Conservation (phyloP, 2,797 vertebrate species). For the Sebastes diploproa region DNA sequence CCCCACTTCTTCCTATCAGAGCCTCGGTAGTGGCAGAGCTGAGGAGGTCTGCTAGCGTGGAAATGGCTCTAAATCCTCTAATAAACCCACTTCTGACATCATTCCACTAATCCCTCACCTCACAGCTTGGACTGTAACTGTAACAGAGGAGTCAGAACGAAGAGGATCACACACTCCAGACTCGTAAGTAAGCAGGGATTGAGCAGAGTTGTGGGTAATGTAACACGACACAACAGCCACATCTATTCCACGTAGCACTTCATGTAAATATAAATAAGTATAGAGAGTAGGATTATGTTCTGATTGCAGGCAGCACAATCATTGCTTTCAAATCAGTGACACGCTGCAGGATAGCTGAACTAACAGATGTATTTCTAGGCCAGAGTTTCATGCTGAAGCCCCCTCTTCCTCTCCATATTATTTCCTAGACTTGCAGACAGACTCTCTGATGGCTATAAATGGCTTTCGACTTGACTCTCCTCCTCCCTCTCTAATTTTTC, state of each 20-base stretch:
- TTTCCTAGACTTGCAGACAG: conserved; percentile 51
- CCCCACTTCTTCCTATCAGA: conserved; percentile 28
- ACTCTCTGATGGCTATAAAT: conserved; percentile 64
- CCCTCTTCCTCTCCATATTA: conserved; percentile 37
- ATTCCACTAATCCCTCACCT: conserved; percentile 68
- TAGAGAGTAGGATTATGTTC: neutral
- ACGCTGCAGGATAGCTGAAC: neutral
- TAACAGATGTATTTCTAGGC: conserved; percentile 28
- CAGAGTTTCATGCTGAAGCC: conserved; percentile 13
- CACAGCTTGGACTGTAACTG: conserved; percentile 48
- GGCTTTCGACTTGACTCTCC: conserved; percentile 53
- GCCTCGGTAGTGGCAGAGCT: conserved; percentile 2
- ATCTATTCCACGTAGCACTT: neutral
- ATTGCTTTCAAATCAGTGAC: conserved; percentile 8
- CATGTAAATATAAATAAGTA: neutral
- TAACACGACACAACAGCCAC: neutral
- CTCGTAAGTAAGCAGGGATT: conserved; percentile 4
- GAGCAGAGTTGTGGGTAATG: conserved; percentile 29
- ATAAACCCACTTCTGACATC: conserved; percentile 71
- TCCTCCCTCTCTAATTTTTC: conserved; percentile 20
- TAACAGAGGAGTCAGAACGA: conserved; percentile 40
- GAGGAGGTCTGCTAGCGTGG: conserved; percentile 45
- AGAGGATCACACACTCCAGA: conserved; percentile 42
- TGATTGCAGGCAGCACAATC: conserved; percentile 3
- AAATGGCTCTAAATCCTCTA: conserved; percentile 72